phyloP scores from a whole-genome alignment of 2,797 vertebrate species.

The Mormyrus hasselquistii region DNA sequence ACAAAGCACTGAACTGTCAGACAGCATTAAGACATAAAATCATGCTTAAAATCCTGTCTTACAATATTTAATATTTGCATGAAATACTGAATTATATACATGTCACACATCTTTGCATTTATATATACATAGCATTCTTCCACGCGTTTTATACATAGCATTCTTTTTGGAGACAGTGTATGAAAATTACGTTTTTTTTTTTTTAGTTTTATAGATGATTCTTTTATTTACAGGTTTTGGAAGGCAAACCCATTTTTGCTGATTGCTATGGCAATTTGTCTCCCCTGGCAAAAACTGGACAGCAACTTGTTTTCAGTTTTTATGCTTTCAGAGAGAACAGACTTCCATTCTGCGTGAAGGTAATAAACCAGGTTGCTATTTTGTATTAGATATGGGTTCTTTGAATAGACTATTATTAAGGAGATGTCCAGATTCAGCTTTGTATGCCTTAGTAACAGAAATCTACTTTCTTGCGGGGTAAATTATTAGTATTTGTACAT shows the following conservation, averaged over 20 bases:
- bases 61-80: not conserved
- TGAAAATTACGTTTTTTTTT: not conserved
- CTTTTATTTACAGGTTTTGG: conserved; percentile 75
- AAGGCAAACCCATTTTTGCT: conserved; percentile 92
- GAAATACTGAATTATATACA: not conserved
- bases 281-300: conserved; percentile 90
- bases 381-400: not conserved
- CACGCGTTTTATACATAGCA: not conserved
- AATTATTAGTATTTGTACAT: not conserved
- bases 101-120: not conserved
- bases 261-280: conserved; percentile 96
- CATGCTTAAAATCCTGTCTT: not conserved
- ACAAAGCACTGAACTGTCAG: not conserved
- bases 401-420: not conserved
- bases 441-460: not conserved
- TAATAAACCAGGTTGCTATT: conserved; percentile 45
- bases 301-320: conserved; percentile 95
- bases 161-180: not conserved
- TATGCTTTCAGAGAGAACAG: conserved; percentile 99
- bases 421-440: not conserved
- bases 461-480: not conserved
- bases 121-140: not conserved
- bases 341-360: conserved; percentile 97
- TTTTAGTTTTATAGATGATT: not conserved
- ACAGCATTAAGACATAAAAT: not conserved